Percentiles rank a stretch among this genome's conserved stretches.
phyloP scores from a whole-genome alignment of 1,140 invertebrate genomes.

The Lucilia cuprina region DNA sequence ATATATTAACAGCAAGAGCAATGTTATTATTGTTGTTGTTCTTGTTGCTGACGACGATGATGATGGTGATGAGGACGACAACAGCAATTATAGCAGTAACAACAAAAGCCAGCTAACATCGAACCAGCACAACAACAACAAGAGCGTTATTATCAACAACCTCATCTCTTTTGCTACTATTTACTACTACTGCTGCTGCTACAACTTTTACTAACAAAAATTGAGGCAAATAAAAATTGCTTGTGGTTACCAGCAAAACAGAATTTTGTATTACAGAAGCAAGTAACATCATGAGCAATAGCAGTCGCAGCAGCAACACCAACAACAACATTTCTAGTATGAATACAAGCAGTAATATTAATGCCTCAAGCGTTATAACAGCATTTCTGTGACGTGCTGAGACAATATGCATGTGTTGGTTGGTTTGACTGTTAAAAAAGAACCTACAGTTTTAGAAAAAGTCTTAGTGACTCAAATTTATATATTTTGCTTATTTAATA shows the following conservation, averaged over 20 bases:
- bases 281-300: not conserved
- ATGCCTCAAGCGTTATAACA: not conserved
- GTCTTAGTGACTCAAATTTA: too few species aligned
- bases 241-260: not conserved
- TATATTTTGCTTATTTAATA: too few species aligned
- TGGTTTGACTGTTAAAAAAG: not conserved
- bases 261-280: not conserved
- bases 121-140: not conserved
- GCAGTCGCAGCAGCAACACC: not conserved
- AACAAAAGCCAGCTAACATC: not conserved
- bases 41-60: too few species aligned
- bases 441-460: not conserved
- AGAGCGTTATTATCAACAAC: not conserved
- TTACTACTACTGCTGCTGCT: not conserved
- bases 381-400: constrained; percentile 17
- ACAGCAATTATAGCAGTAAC: not conserved
- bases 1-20: not conserved
- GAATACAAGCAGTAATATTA: not conserved
- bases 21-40: not conserved
- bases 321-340: not conserved
- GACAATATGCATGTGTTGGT: not conserved
- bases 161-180: not conserved
- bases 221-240: not conserved
- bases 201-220: not conserved
- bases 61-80: not conserved